Evolutionary conservation across 2,888 invertebrate species (phyloP).

Genomic region (Leptinotarsa juncta): DNA sequence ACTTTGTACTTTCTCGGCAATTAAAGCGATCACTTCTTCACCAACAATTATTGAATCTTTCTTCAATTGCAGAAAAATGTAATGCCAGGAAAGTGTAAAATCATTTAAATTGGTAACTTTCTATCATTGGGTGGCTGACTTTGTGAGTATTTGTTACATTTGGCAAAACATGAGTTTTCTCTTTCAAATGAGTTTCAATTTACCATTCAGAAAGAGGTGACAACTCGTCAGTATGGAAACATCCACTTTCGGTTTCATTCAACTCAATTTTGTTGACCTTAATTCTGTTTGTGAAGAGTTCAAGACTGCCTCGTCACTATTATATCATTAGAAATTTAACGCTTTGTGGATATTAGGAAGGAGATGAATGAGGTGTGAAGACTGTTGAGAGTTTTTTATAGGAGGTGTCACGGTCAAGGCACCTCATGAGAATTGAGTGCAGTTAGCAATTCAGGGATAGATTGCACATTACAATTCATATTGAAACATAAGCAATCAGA

Average conservation of each 20-base stretch:
- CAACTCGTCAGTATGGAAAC: neutral
- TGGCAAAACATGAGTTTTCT: neutral
- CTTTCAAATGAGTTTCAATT: neutral
- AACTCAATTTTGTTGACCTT: conserved; percentile 1
- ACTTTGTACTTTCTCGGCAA: too few relatives aligned
- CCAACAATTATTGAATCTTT: neutral
- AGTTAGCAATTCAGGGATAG: too few relatives aligned
- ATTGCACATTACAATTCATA: too few relatives aligned
- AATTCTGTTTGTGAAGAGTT: neutral
- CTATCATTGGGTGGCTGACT: neutral
- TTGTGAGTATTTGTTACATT: neutral
- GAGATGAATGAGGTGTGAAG: too few relatives aligned
- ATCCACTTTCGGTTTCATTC: conserved; percentile 12
- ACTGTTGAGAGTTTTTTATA: too few relatives aligned
- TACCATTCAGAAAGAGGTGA: neutral
- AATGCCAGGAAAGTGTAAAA: neutral
- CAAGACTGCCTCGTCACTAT: neutral
- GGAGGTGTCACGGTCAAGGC: too few relatives aligned
- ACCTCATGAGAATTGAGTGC: too few relatives aligned
- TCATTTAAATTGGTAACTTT: neutral
- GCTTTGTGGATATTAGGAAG: too few relatives aligned
- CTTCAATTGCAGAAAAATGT: neutral
- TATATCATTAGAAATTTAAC: neutral
- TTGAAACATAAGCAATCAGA: too few relatives aligned
- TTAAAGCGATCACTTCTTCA: neutral